Base-by-base conservation (phyloP, 1,140 invertebrate species). In the Manduca sexta region DNA sequence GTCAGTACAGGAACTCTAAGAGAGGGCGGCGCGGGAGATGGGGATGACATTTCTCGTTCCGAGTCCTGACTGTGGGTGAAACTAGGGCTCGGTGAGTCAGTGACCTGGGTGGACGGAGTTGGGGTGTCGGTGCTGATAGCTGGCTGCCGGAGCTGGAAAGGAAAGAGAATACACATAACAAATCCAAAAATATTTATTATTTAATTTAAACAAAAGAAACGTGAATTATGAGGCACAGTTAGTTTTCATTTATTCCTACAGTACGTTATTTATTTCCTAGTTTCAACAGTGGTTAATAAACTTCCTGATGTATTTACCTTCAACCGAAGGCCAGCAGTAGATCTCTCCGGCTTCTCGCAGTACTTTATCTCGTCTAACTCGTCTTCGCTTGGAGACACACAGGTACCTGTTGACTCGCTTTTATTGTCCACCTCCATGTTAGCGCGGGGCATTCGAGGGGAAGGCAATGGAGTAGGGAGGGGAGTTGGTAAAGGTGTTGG, bases 401-500 rank as follows among this genome's bases (percentile, higher is more conserved):
- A 76, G 2, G 64, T 79, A 10, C 45, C 55, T 43, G 64, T 67
- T 3, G 73, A 75, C 49, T 80, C 81, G 12, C 65, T 74, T 48
- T 79, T 75, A 8, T 47, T 62, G 39, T 77, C 72, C 12, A 60
- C 65, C 50, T 75, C 88, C 64, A 65, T 75, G 49, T 57, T 83
- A 52, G 70, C 80, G 47, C 74, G 64, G 15, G 66, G 86, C 84
- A 80, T 84, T 53, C 64, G 76, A 50, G 64, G 84, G 49, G 65
- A 83, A 31, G 69, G 75, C 13, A 92, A 74, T 1, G 92, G 92
- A 1, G 92, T 92, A 5, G 92, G 87, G 21, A 90, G 84, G 12
- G 92, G 92, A 7, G 91, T 92, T 56, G 88, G 91, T 44, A 88
- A 87, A 30, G 92, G 92, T 2, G 91, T 92, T 0, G 92, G 91